These are phyloP conservation scores for Tachycineta bicolor DNA, from an alignment of 2,113 vertebrate genomes.

Conservation along the genomic window DNA sequence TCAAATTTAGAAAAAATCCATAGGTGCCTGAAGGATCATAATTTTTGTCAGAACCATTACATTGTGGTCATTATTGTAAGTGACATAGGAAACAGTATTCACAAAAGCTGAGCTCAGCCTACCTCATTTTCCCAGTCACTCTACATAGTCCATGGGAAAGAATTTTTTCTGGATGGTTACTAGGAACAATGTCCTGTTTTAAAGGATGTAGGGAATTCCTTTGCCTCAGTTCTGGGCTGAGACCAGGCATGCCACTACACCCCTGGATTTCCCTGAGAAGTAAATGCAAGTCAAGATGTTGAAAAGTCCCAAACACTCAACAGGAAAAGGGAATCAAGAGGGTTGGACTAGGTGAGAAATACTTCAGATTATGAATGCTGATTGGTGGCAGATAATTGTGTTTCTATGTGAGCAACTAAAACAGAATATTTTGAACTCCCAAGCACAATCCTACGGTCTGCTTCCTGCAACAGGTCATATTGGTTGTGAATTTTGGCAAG, in stretches of 20 bases:
- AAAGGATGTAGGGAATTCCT: accelerated
- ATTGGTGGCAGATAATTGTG: not conserved
- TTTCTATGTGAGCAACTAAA: not conserved
- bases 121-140: not conserved
- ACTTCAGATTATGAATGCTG: not conserved
- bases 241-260: accelerated
- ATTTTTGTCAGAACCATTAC: not conserved
- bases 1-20: not conserved
- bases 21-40: not conserved
- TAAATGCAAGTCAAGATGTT: not conserved
- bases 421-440: not conserved
- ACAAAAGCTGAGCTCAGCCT: not conserved
- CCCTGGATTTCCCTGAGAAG: not conserved
- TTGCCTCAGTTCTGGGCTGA: not conserved
- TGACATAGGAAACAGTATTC: not conserved
- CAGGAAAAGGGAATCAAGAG: not conserved
- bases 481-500: not conserved
- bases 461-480: not conserved
- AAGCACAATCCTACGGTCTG: not conserved
- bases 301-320: not conserved
- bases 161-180: not conserved
- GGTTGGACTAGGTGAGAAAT: not conserved
- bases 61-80: not conserved
- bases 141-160: not conserved
- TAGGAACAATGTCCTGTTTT: not conserved